Conservation (phyloP, 2,797 vertebrate species). For the Thalassophryne amazonica region DNA sequence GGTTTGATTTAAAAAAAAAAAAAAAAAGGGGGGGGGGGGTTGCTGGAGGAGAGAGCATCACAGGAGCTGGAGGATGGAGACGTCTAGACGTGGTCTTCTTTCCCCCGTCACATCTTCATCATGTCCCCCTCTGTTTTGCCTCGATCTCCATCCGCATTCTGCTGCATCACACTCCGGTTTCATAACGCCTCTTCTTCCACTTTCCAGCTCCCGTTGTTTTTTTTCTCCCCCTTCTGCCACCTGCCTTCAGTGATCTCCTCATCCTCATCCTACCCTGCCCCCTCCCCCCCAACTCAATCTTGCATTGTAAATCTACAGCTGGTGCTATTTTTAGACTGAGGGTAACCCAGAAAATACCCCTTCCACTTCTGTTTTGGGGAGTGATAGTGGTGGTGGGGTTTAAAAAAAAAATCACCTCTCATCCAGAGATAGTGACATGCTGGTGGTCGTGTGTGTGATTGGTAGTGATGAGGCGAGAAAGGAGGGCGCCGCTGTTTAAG, state of each 20-base stretch:
- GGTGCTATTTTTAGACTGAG: conserved; percentile 70
- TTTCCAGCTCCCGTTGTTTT: conserved; percentile 22
- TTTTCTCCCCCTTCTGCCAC: conserved; percentile 16
- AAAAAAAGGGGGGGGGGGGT: not conserved
- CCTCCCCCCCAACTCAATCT: conserved; percentile 6
- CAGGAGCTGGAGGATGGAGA: conserved; percentile 7
- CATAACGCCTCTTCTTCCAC: conserved; percentile 38
- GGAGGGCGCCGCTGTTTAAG: conserved; percentile 41
- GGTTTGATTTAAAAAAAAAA: conserved; percentile 54
- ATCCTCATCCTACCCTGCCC: not conserved
- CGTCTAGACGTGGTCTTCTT: conserved; percentile 53
- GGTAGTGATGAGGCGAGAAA: conserved; percentile 37
- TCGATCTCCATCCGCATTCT: conserved; percentile 17
- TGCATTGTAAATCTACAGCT: conserved; percentile 71
- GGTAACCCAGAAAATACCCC: conserved; percentile 74
- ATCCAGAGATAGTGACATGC: conserved; percentile 18
- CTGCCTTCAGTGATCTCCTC: conserved; percentile 27
- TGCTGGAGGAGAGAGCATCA: conserved; percentile 26
- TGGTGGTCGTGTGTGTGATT: conserved; percentile 34
- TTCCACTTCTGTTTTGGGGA: not conserved
- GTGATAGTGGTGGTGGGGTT: too few species aligned
- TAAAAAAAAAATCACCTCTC: not conserved
- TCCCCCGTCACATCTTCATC: not conserved
- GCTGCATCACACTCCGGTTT: conserved; percentile 44
- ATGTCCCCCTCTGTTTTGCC: conserved; percentile 15